Base-by-base conservation (phyloP, 1,140 invertebrate species). In the Drosophila nannoptera region DNA sequence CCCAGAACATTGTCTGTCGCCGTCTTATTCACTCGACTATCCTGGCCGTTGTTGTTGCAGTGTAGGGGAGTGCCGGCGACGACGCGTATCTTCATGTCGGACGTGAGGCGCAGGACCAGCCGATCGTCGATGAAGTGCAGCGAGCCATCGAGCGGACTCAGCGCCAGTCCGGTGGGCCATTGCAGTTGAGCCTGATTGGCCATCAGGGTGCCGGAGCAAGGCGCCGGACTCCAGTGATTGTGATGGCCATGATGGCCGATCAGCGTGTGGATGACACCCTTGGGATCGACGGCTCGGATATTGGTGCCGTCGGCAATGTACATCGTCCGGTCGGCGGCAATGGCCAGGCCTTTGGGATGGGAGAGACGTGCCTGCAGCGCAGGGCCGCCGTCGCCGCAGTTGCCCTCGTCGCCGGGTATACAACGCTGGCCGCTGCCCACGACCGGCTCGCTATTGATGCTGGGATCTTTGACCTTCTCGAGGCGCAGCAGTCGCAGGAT, bases 381-480 rank as follows among this genome's bases (percentile, higher is more conserved):
- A 22, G 93, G 93, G 50, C 96, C 95, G 67, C 96, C 96, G 90
- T 99, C 98, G 5, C 98, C 98, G 90, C 98, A 99, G 61, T 95
- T 95, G 33, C 92, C 91, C 73, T 94, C 92, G 83, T 98, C 97
- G 4, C 97, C 97, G 5, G 97, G 97, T 58, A 98, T 95, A 90
- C 98, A 99, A 69, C 97, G 92, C 80, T 97, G 96, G n/a, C 98
- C 98, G 83, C 94, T 98, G 5, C 98, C 98, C 43, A 98, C 97
- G 11, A 98, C 95, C 0, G 95, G 91, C 90, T 98, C 96, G 68
- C 94, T 95, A 88, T 98, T 98, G 14, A 95, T 93, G 29, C 92
- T 91, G 0, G 96, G 95, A 89, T 97, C 95, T 61, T 93, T 91
- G 2, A 97, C 94, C 75, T 94, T 93, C 59, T 95, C 94, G 55